A percentile compares a stretch with the other conserved stretches of the same genome.
phyloP scores from a whole-genome alignment of 2,113 vertebrate genomes.

The Coptodon bakossiorum region DNA sequence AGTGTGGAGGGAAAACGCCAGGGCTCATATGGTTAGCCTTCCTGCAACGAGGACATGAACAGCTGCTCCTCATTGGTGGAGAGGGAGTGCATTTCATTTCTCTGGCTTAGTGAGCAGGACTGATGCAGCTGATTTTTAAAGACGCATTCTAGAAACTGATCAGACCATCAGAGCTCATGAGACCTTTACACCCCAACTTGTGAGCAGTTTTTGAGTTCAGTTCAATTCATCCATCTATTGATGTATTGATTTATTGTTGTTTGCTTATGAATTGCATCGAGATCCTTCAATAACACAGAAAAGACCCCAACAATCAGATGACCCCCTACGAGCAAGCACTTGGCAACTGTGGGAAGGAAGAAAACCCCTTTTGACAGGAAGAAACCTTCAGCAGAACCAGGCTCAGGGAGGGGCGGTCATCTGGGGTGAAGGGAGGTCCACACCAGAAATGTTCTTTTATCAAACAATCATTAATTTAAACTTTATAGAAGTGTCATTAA shows the following conservation, averaged over 20 bases:
- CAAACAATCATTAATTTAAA: background rate
- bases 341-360: background rate
- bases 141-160: background rate
- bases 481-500: rapidly evolving
- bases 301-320: background rate
- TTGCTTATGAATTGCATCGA: rapidly evolving
- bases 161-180: background rate
- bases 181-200: background rate
- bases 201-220: background rate
- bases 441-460: background rate
- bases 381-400: background rate
- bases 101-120: background rate
- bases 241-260: background rate
- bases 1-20: background rate
- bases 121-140: background rate
- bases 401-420: rapidly evolving
- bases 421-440: background rate
- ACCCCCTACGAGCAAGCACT: background rate
- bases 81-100: background rate
- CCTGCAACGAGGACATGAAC: slow-evolving; percentile 5
- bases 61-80: slow-evolving; percentile 41
- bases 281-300: background rate
- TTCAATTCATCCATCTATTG: background rate
- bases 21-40: slow-evolving; percentile 13
- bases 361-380: background rate